A percentile compares a stretch with the other conserved stretches of the same genome.
phyloP scores from a whole-genome alignment of 2,113 vertebrate species.

The Strigops habroptila region DNA sequence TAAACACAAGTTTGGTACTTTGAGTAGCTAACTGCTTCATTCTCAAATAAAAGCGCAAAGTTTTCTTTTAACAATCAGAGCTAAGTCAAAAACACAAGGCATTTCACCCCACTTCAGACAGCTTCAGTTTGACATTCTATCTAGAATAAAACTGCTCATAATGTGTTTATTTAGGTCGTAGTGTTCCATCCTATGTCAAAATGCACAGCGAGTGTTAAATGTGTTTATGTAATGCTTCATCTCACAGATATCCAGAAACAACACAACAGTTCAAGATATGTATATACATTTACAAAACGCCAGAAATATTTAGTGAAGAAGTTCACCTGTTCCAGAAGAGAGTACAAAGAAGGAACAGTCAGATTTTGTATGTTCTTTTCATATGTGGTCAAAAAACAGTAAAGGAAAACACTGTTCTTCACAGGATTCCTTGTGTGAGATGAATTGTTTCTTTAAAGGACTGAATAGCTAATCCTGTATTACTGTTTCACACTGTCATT shows the following conservation, averaged over 20 bases:
- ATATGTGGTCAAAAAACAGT: neutral
- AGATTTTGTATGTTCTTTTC: neutral
- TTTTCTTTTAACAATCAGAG: neutral
- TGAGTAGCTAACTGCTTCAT: neutral
- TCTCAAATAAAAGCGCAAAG: neutral
- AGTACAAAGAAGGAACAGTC: neutral
- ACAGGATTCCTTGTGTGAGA: neutral
- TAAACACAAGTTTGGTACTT: neutral
- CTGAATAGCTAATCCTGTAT: neutral
- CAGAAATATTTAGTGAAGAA: neutral
- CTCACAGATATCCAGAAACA: neutral
- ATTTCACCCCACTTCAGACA: neutral
- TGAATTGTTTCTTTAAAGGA: fast-evolving
- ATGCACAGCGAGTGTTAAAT: neutral
- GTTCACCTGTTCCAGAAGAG: neutral
- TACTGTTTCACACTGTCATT: neutral
- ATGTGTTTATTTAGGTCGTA: slow-evolving; percentile 1
- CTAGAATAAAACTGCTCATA: neutral
- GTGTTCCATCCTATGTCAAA: neutral
- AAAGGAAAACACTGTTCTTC: neutral
- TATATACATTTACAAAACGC: neutral
- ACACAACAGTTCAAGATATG: neutral
- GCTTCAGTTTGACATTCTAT: neutral
- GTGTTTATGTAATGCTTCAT: neutral
- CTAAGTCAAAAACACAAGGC: neutral